A percentile compares a stretch with the other conserved stretches of the same genome.
These are phyloP conservation scores for Furcula furcula DNA, from an alignment of 2,888 invertebrate genomes.

Conservation along the genomic window DNA sequence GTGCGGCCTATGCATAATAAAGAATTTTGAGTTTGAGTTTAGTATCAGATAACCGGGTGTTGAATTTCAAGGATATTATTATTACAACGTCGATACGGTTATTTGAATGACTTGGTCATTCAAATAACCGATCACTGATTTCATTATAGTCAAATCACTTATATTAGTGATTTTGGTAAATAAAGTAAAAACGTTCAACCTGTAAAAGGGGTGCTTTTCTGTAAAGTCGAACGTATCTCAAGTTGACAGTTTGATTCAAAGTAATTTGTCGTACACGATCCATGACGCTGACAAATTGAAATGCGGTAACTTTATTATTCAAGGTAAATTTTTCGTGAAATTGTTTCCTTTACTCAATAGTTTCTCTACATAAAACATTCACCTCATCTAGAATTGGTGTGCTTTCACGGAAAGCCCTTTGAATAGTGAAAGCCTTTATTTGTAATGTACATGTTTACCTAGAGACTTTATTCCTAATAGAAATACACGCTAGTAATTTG, in stretches of 20 bases:
- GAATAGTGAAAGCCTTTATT: slow-evolving; percentile 36
- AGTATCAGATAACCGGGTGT: too few relatives aligned
- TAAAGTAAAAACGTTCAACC: too few relatives aligned
- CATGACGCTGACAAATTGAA: slow-evolving; percentile 30
- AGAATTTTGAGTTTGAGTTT: too few relatives aligned
- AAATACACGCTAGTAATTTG: slow-evolving; percentile 33
- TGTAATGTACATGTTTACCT: slow-evolving; percentile 22
- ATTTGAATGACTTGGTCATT: too few relatives aligned
- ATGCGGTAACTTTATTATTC: slow-evolving; percentile 32
- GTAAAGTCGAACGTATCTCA: slow-evolving; percentile 15
- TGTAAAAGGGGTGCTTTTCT: too few relatives aligned
- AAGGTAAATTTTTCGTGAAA: slow-evolving; percentile 36
- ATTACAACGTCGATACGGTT: too few relatives aligned
- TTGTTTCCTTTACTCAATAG: slow-evolving; percentile 31
- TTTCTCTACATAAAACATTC: slow-evolving; percentile 19
- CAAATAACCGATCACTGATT: too few relatives aligned
- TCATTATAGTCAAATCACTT: too few relatives aligned
- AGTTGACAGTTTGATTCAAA: slow-evolving; percentile 29
- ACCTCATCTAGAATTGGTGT: slow-evolving; percentile 11
- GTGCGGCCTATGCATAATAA: too few relatives aligned
- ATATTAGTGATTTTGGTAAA: too few relatives aligned
- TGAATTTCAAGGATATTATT: too few relatives aligned
- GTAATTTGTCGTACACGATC: slow-evolving; percentile 31
- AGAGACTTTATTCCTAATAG: slow-evolving; percentile 18
- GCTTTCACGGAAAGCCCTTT: slow-evolving; percentile 39